These are phyloP conservation scores for Ondatra zibethicus DNA, from an alignment of 2,113 vertebrate species.

Conservation along the genomic window DNA sequence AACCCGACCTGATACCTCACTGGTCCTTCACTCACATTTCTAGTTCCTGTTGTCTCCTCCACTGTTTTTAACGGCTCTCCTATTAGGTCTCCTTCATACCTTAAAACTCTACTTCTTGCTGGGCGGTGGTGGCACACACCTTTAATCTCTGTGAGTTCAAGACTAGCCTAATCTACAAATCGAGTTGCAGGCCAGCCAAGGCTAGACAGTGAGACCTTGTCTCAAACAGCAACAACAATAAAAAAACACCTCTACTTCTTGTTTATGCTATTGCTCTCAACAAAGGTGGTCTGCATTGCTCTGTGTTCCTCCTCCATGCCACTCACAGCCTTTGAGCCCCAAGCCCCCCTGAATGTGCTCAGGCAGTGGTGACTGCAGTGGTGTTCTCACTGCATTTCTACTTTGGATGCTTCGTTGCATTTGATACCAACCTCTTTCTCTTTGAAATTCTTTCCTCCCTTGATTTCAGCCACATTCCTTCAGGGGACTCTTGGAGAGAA, in stretches of 20 bases:
- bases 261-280: neutral
- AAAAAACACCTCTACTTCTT: neutral
- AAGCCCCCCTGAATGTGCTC: neutral
- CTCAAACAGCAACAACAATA: neutral
- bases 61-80: neutral
- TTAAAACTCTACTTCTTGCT: neutral
- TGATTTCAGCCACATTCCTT: neutral
- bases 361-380: neutral
- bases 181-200: neutral
- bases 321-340: neutral
- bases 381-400: neutral
- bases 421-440: neutral
- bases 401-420: neutral
- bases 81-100: neutral
- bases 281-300: neutral
- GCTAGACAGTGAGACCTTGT: neutral
- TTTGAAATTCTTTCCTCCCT: slow-evolving; percentile 10
- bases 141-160: neutral
- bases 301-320: neutral
- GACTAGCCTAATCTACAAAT: neutral
- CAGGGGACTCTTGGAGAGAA: neutral
- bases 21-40: neutral
- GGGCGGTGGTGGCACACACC: too few relatives aligned
- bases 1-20: neutral
- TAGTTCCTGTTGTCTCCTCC: neutral